Evolutionary conservation across 1,140 invertebrate genomes (phyloP), one percentile per base, ranked within the genome.

Genomic region (Bombus confusus): DNA sequence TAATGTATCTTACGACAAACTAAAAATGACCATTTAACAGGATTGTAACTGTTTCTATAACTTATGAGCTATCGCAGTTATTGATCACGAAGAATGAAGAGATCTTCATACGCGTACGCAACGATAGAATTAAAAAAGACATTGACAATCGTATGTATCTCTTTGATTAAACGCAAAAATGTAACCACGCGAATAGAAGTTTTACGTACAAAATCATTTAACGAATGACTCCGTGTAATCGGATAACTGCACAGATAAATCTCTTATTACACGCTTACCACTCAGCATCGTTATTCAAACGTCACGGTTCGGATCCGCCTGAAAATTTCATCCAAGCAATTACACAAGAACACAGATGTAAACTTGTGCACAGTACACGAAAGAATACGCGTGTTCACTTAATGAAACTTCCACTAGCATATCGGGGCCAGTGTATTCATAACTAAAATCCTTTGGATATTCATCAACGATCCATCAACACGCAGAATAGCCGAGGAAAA

Each of bases 401-500:
- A 39, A 25, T 37, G 31, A 34, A 37, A 68, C 31, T 3, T 25
- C 34, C 9, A 68, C 34, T 22, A 22, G 18, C 66, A 22, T 66
- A 52, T 52, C 47, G 9, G 9, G 25, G 9, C 66, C 18, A 18
- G 34, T 25, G 18, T 68, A 37, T 34, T 68, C 37, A 72, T 43
- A 43, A 28, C 37, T 28, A 13, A 6, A 39, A n/a, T 41, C 69
- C 39, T 41, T 41, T 6, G 34, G 34, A 71, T 43, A 43, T 31
- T 73, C 71, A 73, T n/a, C 71, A 18, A 18, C 71, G n/a, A 13
- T 28, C 15, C 41, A 73, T 73, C 39, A 73, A 73, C 71, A 15
- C 25, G 25, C 28, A 39, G 31, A 57, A 76, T 76, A 57, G 34
- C 25, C 25, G 6, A 25, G 5, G 25, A 78, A 64, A n/a, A 66